Base-by-base conservation (phyloP, 1,140 invertebrate genomes). In the Cyclina sinensis region DNA sequence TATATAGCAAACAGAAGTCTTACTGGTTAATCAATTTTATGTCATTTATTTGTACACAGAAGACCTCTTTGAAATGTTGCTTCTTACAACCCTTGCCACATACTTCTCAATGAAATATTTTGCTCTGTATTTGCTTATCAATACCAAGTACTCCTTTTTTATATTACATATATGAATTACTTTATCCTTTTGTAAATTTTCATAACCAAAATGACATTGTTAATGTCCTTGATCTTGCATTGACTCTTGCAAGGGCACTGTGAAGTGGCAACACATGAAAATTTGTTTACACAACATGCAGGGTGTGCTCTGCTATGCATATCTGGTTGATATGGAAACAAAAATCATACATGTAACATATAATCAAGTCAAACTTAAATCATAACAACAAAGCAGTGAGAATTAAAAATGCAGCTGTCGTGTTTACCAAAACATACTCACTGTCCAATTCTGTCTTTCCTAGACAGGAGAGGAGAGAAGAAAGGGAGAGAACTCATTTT, bases 391-490 rank as follows among this genome's bases (percentile, higher is more conserved):
- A 59, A 81, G 74, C 46, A 54, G 59, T 78, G 62, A 76, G 46
- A 89, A 68, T 43, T 9, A 70, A 81, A 79, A 81, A 81, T 73
- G 51, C 24, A 74, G 68, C 37, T 73, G 68, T 43, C 48, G 14
- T 59, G 83, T 35, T 32, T 82, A 82, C 80, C 65, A 89, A 76
- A 89, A 48, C 85, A 91, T 92, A 92, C 91, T 92, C 88, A 92
- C 91, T 91, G 82, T 92, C 91, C 43, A 90, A 88, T 48, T 92
- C 91, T 89, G 85, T 68, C 89, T 92, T 92, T 83, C 90, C 90
- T 91, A 89, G 65, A 81, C 46, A 62, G 83, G 51, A 76, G 76
- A 85, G 46, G 51, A 59, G 46, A 87, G 57, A 68, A 57, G n/a
- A n/a, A 85, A 89, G 70, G 85, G 76, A 90, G 51, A 86, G 24